Evolutionary conservation across 92 coral and sea anemone species (phyloP).

Genomic region (Phenganax marumi): DNA sequence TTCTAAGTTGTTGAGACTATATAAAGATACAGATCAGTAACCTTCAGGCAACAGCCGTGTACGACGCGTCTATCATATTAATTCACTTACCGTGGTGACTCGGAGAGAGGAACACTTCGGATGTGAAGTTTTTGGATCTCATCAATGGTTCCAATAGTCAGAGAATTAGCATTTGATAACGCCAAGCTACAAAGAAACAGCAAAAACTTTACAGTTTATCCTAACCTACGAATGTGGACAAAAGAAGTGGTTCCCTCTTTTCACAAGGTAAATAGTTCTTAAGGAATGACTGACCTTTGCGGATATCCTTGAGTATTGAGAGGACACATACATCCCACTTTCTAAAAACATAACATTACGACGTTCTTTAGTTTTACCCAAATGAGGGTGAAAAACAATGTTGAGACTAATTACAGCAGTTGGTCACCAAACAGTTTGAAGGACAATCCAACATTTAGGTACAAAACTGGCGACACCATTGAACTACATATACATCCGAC

Average conservation of each 20-base stretch:
- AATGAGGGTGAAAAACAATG: no score
- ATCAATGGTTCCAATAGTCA: slow-evolving; percentile 95
- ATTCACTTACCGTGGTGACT: slow-evolving; percentile 77
- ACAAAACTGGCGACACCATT: no score
- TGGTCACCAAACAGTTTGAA: no score
- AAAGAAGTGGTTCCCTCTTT: no score
- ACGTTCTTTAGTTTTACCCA: no score
- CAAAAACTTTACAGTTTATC: background rate
- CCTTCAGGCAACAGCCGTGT: background rate
- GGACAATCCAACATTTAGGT: no score
- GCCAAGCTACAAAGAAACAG: slow-evolving; percentile 64
- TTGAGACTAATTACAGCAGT: no score
- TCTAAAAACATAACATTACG: slow-evolving; percentile 48
- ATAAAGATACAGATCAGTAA: background rate
- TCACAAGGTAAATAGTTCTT: background rate
- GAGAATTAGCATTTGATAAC: slow-evolving; percentile 82
- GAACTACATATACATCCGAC: no score
- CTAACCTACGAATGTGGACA: background rate
- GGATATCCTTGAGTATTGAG: slow-evolving; percentile 96
- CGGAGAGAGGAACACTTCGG: slow-evolving; percentile 86
- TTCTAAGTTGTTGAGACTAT: no score
- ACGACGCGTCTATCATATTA: background rate
- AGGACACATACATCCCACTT: slow-evolving; percentile 97
- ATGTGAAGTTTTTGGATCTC: slow-evolving; percentile 97
- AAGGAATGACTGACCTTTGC: slow-evolving; percentile 63